Evolutionary conservation across 2,888 invertebrate species (phyloP).

Genomic region (Caenorhabditis auriculariae): DNA sequence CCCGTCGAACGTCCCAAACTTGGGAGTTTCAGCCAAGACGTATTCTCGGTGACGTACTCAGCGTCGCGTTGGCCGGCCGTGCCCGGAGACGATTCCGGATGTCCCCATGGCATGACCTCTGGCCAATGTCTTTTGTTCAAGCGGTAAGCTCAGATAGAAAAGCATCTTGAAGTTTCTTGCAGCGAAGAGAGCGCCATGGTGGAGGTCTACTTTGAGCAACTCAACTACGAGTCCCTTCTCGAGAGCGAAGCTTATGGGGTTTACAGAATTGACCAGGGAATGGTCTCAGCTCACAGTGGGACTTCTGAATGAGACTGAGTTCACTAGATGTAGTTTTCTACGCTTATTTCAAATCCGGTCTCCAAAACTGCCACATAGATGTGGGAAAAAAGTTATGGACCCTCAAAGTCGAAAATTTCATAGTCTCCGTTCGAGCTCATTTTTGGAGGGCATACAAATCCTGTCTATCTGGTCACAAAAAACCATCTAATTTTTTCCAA

Average conservation of each 20-base stretch:
- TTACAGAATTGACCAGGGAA: too few relatives aligned
- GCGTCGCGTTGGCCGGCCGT: conserved; percentile 52
- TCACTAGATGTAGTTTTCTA: too few relatives aligned
- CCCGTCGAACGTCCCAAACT: neutral
- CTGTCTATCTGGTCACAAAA: too few relatives aligned
- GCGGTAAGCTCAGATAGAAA: conserved; percentile 21
- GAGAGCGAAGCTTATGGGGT: conserved; percentile 60
- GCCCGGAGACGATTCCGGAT: conserved; percentile 41
- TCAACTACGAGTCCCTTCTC: conserved; percentile 56
- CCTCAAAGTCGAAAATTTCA: too few relatives aligned
- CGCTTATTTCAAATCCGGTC: too few relatives aligned
- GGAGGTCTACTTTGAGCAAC: conserved; percentile 60
- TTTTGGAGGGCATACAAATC: too few relatives aligned
- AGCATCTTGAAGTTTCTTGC: neutral
- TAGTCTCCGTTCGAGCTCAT: too few relatives aligned
- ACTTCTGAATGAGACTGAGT: too few relatives aligned
- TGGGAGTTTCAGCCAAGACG: conserved; percentile 44
- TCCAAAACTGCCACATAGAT: too few relatives aligned
- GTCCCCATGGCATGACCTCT: conserved; percentile 47
- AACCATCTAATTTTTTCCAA: too few relatives aligned
- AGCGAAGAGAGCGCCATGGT: conserved; percentile 45
- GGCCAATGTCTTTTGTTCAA: conserved; percentile 52
- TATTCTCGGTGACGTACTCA: conserved; percentile 56
- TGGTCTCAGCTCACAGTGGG: too few relatives aligned
- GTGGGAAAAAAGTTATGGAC: too few relatives aligned